Conservation (phyloP, 1,140 invertebrate species). For the Zaprionus ghesquierei region DNA sequence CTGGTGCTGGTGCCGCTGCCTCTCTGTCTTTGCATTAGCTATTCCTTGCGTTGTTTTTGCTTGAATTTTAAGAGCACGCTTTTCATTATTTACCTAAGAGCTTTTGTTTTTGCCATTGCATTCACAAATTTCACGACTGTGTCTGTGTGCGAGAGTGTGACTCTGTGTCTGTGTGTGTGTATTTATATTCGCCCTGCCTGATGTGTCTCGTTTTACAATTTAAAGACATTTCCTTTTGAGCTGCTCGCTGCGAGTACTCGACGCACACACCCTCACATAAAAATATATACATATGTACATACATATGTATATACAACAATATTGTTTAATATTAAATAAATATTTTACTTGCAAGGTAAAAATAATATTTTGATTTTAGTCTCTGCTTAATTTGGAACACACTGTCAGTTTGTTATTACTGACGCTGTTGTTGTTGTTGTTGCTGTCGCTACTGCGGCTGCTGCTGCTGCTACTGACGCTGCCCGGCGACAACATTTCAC, state of each 20-base stretch:
- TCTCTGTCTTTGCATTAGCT: slow-evolving; percentile 42
- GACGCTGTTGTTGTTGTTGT: not conserved
- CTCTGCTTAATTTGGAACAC: slow-evolving; percentile 58
- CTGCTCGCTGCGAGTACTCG: slow-evolving; percentile 11
- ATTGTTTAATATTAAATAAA: slow-evolving; percentile 76
- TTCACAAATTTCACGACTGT: not conserved
- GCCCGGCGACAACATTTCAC: not conserved
- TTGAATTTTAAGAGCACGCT: slow-evolving; percentile 44
- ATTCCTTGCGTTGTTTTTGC: slow-evolving; percentile 25
- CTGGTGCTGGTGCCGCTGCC: slow-evolving; percentile 10
- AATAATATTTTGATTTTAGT: slow-evolving; percentile 78
- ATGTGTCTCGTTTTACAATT: slow-evolving; percentile 80
- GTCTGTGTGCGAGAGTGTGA: not conserved
- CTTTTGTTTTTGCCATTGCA: slow-evolving; percentile 37
- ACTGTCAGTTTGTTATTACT: slow-evolving; percentile 11
- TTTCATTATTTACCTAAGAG: slow-evolving; percentile 75
- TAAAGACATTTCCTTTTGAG: slow-evolving; percentile 73
- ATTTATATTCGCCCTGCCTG: slow-evolving; percentile 56
- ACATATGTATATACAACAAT: slow-evolving; percentile 7
- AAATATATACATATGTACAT: not conserved
- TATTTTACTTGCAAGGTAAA: slow-evolving; percentile 79
- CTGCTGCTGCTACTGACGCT: slow-evolving; percentile 16
- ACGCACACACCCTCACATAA: slow-evolving; percentile 31
- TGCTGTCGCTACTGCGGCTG: slow-evolving; percentile 18
- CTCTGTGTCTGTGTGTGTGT: slow-evolving; percentile 29